These are phyloP conservation scores for Argya squamiceps DNA, from an alignment of 2,797 vertebrate species.

Conservation along the genomic window DNA sequence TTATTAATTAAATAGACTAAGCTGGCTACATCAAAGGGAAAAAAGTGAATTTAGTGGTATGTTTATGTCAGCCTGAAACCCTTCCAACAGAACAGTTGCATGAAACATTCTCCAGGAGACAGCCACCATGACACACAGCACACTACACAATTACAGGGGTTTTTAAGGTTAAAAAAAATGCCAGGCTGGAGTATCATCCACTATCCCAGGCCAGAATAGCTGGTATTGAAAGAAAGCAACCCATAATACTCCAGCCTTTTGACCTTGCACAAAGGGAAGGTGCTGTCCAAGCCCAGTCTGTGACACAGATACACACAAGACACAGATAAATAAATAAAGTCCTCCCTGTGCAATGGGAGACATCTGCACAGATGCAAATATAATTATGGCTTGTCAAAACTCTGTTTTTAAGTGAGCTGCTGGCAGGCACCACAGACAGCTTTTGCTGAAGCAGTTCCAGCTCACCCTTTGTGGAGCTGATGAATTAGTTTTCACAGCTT, in stretches of 20 bases:
- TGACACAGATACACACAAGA: not conserved
- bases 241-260: not conserved
- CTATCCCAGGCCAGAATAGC: not conserved
- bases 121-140: not conserved
- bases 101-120: not conserved
- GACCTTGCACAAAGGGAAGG: not conserved
- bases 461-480: conserved; percentile 16
- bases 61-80: not conserved
- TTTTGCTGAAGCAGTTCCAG: conserved; percentile 6
- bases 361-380: conserved; percentile 2
- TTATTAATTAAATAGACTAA: not conserved
- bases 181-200: not conserved
- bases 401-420: conserved; percentile 16
- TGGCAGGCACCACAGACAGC: not conserved
- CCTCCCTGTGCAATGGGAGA: not conserved
- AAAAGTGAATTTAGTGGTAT: not conserved
- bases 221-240: not conserved
- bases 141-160: not conserved
- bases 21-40: not conserved
- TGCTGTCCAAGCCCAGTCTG: not conserved
- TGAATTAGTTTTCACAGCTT: conserved; percentile 31
- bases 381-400: conserved; percentile 24
- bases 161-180: not conserved
- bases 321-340: not conserved
- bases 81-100: conserved; percentile 9